Evolutionary conservation across 2,113 vertebrate genomes (phyloP), one percentile per base, ranked within the genome.

Genomic region (Amazona vittata): DNA sequence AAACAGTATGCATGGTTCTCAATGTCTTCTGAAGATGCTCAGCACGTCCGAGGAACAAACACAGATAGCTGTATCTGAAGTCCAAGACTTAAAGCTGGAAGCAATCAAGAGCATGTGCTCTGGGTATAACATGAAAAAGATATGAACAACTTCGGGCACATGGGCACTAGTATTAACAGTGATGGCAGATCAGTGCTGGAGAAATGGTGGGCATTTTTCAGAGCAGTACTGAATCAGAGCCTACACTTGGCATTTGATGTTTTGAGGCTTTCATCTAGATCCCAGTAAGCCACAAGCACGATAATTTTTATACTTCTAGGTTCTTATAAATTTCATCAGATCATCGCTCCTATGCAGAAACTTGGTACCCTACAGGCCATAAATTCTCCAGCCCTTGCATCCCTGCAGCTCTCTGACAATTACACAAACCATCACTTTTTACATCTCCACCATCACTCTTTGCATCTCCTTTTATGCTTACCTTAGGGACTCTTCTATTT

Each of bases 401-500:
- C 67, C 80, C 88, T 33, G 46, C 10, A 22, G 76, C 31, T 86
- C 62, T 90, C 65, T 88, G 76, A 89, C 53, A 87, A 84, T 92
- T 65, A 65, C 35, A 74, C 60, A 53, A 86, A 57, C 53, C 43
- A 75, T 33, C 22, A 71, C 41, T 71, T 87, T 94, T 70, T 78
- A 84, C 3, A 82, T 63, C 37, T 93, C 33, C 76, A 62, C 43
- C 46, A 65, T 35, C 21, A 84, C 41, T 71, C 86, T 91, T 70
- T 78, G 82, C 3, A 79, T 63, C 43, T 93, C 39, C 76, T 94
- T 97, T 97, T 62, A 95, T 86, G 49, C 39, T 82, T 87, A 71
- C 89, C 69, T 96, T 73, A 75, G 86, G 89, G 68, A 67, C 12
- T 71, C 82, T 67, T 97, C 82, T 76, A 69, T 82, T 94, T 94